Base-by-base conservation (phyloP, 2,797 vertebrate species). In the Fratercula arctica region DNA sequence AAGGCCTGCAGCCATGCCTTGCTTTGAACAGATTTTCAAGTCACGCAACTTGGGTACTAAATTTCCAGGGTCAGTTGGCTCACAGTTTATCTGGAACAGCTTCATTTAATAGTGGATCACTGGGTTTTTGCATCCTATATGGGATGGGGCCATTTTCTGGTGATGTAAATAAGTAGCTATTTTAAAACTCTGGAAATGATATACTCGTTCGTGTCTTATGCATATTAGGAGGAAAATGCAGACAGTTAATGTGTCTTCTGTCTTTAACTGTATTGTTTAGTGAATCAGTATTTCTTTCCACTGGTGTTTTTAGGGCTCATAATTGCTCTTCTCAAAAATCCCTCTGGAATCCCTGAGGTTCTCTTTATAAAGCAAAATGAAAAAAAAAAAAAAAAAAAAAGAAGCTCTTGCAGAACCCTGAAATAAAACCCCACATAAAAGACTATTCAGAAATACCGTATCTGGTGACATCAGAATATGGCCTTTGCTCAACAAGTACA, bases 21-120 rank as follows among this genome's bases (percentile, higher is more conserved):
- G 93, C 96, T 97, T 97, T 97, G 97, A 97, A 97, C 95, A 97
- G 95, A 97, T 96, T 97, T 97, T 97, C 60, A 2, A 97, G 98
- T 98, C 98, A 98, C 98, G 98, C 98, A 97, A 98, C 96, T 89
- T 76, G 94, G 96, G 95, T 97, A 98, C 94, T 94, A 68, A 93
- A 96, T 97, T 97, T 97, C 97, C 97, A 98, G 87, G 94, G 97
- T 98, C 97, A 96, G 53, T 96, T 96, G 97, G 97, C 95, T 94
- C 56, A 0, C 75, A 94, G 91, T 96, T 96, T 97, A 96, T 96
- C 96, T 97, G 97, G 97, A 97, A 96, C 86, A 64, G 81, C 84
- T 97, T 98, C 96, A 96, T 93, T 97, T 96, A 96, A 91, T 72
- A 97, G 95, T 78, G 57, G 73, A 87, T 94, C 11, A 1, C 76